Percentiles rank a stretch among this genome's conserved stretches.
These are phyloP conservation scores for Halcyon smyrnensis DNA, from an alignment of 2,797 vertebrate species.

Conservation along the genomic window DNA sequence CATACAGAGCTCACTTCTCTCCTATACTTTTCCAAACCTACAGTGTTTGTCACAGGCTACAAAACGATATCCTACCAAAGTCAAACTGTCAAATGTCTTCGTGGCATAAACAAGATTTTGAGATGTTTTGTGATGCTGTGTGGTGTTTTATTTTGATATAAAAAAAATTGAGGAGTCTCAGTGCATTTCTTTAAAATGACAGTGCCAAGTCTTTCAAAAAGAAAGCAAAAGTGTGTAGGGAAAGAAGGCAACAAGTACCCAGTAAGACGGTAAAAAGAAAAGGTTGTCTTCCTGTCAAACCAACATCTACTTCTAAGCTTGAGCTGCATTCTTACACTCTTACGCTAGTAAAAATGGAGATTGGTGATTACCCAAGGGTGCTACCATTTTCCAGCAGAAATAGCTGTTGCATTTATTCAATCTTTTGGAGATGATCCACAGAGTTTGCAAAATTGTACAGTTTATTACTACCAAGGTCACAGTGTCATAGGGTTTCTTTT, in stretches of 20 bases:
- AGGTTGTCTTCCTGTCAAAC: not conserved
- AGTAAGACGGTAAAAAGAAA: not conserved
- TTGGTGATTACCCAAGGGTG: not conserved
- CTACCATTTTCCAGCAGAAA: constrained; percentile 4
- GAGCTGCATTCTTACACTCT: not conserved
- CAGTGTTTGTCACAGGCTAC: not conserved
- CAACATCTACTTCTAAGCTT: not conserved
- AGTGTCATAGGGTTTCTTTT: constrained; percentile 19
- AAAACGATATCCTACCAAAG: not conserved
- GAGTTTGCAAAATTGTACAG: constrained; percentile 31
- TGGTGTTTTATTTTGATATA: not conserved
- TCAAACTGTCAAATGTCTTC: not conserved
- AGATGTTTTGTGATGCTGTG: not conserved
- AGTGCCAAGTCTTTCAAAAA: not conserved
- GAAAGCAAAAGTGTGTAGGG: not conserved
- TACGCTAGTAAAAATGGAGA: not conserved
- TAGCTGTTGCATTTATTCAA: not conserved
- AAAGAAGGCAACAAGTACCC: not conserved
- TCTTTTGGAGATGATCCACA: not conserved
- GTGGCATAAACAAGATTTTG: not conserved
- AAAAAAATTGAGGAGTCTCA: not conserved
- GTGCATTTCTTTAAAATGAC: not conserved
- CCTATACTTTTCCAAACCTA: not conserved
- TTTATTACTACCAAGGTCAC: constrained; percentile 37
- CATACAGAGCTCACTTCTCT: not conserved